Evolutionary conservation across 2,113 vertebrate species (phyloP), one percentile per base, ranked within the genome.

Genomic region (Boleophthalmus pectinirostris): DNA sequence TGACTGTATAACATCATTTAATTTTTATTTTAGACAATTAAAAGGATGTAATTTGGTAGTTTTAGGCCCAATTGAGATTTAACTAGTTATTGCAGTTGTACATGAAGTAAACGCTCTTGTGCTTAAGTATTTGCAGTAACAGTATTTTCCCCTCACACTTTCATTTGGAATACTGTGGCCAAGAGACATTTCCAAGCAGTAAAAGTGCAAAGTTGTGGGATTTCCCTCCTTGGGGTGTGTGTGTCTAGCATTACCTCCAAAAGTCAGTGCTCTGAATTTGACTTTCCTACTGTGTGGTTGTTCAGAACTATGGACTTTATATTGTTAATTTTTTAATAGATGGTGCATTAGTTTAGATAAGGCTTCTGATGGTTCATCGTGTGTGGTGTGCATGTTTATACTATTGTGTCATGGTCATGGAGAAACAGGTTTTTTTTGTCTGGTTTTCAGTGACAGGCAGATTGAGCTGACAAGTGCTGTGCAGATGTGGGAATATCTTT

Each of bases 271-370:
- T 77, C 83, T 77, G 78, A 58, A 38, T 74, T 73, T 65, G 78
- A 77, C 70, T 85, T 86, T 82, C 78, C 74, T 71, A 51, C 71
- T 90, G 90, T 81, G 89, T 91, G 91, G 88, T 86, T 84, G 89
- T 90, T 86, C 83, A 88, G 89, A 85, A 66, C 46, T 80, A 72
- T 74, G 75, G 70, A 71, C n/a, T 35, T 78, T 61, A 66, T 85
- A 78, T 72, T 14, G 77, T 68, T 83, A 71, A 25, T 58, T 25
- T 51, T 79, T 75, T 82, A 70, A 68, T 10, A 64, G 35, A 71
- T 78, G 9, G 13, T 18, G 46, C 54, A 53, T 35, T 57, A 72
- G 57, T 74, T 29, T 70, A 45, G 38, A 54, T 25, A n/a, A 21
- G 20, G 7, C 2, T 53, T 57, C 33, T 74, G 68, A n/a, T 16